A percentile compares a stretch with the other conserved stretches of the same genome.
Conservation (phyloP, 2,797 vertebrate species). For the Chiloscyllium punctatum region DNA sequence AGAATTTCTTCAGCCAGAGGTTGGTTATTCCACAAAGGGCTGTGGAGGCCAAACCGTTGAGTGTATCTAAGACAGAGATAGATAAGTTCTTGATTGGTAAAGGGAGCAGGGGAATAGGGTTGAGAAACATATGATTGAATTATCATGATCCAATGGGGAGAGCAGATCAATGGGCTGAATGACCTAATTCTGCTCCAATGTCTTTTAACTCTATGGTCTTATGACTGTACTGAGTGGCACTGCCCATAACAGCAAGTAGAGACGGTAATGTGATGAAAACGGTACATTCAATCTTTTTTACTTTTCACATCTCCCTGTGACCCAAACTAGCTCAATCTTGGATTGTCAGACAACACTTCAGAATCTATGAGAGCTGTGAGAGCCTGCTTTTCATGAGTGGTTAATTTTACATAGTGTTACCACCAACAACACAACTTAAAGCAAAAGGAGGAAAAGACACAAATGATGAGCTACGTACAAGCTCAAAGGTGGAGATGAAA, state of each 20-base stretch:
- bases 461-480: not conserved
- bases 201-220: no score
- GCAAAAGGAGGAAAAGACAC: not conserved
- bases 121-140: no score
- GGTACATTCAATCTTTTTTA: not conserved
- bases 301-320: not conserved
- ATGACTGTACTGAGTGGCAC: not conserved
- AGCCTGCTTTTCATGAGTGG: not conserved
- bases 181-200: no score
- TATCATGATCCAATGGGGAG: no score
- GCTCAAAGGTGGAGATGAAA: not conserved
- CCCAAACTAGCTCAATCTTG: not conserved
- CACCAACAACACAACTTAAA: not conserved
- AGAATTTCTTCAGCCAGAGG: no score
- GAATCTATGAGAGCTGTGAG: not conserved
- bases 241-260: not conserved
- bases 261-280: not conserved
- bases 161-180: no score
- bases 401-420: not conserved
- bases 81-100: no score
- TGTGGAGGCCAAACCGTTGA: no score
- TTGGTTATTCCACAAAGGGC: no score
- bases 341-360: not conserved
- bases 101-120: no score
- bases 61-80: no score